Evolutionary conservation across 1,140 invertebrate species (phyloP).

Genomic region (Phortica variegata): DNA sequence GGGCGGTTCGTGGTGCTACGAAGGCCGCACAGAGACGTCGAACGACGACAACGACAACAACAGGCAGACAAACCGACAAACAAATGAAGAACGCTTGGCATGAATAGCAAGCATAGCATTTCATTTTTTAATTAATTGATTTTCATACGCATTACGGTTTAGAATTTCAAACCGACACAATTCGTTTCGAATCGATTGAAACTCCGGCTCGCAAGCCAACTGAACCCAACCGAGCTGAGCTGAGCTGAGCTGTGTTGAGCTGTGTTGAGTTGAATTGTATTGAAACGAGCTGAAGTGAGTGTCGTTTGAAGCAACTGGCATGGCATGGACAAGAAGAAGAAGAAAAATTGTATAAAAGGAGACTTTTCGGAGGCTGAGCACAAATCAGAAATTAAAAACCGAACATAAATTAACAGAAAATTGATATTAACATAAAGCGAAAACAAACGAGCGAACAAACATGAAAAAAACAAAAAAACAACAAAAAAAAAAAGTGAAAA

Average conservation of each 20-base stretch:
- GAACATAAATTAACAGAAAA: slow-evolving; percentile 55
- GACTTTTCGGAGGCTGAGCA: slow-evolving; percentile 17
- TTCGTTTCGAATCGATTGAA: slow-evolving; percentile 20
- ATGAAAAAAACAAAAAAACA: slow-evolving; percentile 3
- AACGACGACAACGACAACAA: slow-evolving; percentile 9
- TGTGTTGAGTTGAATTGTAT: no score
- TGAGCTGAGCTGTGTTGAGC: no score
- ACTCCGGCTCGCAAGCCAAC: no score
- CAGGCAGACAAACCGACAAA: slow-evolving; percentile 36
- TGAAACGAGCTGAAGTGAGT: no score
- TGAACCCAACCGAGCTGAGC: no score
- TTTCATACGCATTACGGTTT: slow-evolving; percentile 53
- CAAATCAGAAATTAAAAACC: slow-evolving; percentile 56
- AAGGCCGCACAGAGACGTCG: no score
- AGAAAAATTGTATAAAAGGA: no score
- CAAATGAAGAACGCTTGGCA: no score
- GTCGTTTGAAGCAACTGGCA: no score
- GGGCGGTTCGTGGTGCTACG: no score
- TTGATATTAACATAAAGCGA: slow-evolving; percentile 44
- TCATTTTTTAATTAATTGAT: slow-evolving; percentile 54
- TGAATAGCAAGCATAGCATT: slow-evolving; percentile 18
- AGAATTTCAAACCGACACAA: slow-evolving; percentile 32
- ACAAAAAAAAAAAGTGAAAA: not conserved
- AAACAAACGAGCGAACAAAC: slow-evolving; percentile 16
- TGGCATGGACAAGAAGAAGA: no score